Evolutionary conservation across 1,140 invertebrate genomes (phyloP).

Genomic region (Bombyx mandarina): DNA sequence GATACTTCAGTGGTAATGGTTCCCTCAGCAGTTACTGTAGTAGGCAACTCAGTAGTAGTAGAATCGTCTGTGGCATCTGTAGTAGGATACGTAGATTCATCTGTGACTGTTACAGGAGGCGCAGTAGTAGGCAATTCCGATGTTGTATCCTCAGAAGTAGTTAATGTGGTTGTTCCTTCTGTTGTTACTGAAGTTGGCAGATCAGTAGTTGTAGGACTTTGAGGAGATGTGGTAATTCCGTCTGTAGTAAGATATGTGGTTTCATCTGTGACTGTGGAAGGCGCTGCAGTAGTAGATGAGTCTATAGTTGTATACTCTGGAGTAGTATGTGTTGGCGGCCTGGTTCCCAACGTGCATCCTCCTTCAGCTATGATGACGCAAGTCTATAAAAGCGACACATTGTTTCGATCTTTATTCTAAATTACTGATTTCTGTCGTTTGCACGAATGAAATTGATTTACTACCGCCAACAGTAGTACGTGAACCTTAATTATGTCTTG

Average conservation of each 20-base stretch:
- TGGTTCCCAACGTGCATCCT: constrained; percentile 6
- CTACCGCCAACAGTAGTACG: neutral
- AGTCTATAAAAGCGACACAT: constrained; percentile 3
- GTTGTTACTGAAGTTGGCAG: neutral
- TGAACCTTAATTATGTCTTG: neutral
- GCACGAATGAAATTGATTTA: neutral
- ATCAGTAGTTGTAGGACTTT: neutral
- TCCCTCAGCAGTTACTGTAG: constrained; percentile 2
- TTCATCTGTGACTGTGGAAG: constrained; percentile 2
- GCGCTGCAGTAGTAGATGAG: neutral
- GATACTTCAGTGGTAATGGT: neutral
- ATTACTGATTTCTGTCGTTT: neutral
- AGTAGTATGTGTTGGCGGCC: neutral
- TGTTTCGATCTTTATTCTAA: neutral
- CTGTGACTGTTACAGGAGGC: constrained; percentile 2
- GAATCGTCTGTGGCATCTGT: neutral
- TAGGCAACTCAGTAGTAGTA: neutral
- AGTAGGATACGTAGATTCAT: neutral
- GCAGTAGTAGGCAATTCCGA: neutral
- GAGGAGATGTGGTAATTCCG: neutral
- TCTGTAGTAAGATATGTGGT: neutral
- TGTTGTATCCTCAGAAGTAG: neutral
- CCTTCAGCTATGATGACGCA: constrained; percentile 11
- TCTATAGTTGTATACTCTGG: neutral
- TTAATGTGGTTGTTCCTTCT: neutral